Base-by-base conservation (phyloP, 2,888 invertebrate genomes). In the Diaphora mendica region DNA sequence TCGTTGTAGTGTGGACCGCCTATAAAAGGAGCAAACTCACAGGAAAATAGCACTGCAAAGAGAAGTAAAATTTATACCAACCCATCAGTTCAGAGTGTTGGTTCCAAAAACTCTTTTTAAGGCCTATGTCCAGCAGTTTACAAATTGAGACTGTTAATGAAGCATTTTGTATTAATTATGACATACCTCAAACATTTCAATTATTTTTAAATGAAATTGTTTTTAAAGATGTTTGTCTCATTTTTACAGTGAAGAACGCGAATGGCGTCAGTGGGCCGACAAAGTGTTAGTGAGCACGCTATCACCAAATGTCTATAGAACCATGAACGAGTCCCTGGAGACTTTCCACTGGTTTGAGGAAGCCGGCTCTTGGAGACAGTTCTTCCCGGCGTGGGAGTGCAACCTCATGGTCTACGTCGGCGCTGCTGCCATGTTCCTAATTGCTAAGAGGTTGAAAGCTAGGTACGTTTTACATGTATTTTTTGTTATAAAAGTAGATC, bases 191-290 rank as follows among this genome's bases (percentile, higher is more conserved):
- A 2, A 51, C 3, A 51, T 51, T 51, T 51, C 1, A 51, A 48
- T 20, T 48, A 48, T 44, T 44, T 44, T 17, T 44, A 39, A 44
- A 48, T 30, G 48, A 13, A 26, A 30, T 48, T 48, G 30, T 42
- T 30, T 15, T n/a, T 30, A 44, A 30, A 64, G 23, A 7, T 55
- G 11, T 55, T 51, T 11, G 8, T 59, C 26, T 59, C 59, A 13
- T 59, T 13, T 59, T 42, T 67, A 67, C 88, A 99, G 99, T 64
- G 97, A 98, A 82, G 99, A 99, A 92, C 96, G 99, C 55, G 97
- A 98, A 88, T 99, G 99, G 99, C 96, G 99, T 68, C 97, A 97
- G 88, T 99, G 99, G 99, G 98, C 98, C 0, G 99, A 99, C 91
- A 96, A 97, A 69, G 97, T 97, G 64, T 96, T 99, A 2, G 99